These are phyloP conservation scores for Meganola albula DNA, from an alignment of 2,888 invertebrate genomes.

Conservation along the genomic window DNA sequence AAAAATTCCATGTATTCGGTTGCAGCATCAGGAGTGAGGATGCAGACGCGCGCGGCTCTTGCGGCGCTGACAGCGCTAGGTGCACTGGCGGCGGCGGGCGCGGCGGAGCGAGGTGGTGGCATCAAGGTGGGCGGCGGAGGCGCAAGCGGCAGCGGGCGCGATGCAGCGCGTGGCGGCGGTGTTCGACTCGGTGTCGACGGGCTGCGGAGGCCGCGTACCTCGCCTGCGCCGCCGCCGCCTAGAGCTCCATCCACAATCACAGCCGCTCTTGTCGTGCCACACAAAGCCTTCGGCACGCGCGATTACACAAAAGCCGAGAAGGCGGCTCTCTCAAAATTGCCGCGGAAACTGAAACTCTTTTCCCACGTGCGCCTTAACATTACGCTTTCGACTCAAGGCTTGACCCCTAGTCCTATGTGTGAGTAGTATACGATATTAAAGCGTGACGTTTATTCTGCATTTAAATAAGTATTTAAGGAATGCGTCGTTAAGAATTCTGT, in stretches of 20 bases:
- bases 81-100: slow-evolving; percentile 52
- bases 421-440: slow-evolving; percentile 43
- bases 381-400: slow-evolving; percentile 83
- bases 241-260: slow-evolving; percentile 72
- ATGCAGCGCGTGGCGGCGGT: slow-evolving; percentile 57
- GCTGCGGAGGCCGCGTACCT: slow-evolving; percentile 59
- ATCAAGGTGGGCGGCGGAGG: slow-evolving; percentile 59
- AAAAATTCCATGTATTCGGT: too few relatives aligned
- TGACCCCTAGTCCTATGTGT: slow-evolving; percentile 88
- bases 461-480: slow-evolving; percentile 16
- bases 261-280: slow-evolving; percentile 86
- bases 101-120: slow-evolving; percentile 61
- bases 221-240: slow-evolving; percentile 64
- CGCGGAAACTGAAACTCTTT: slow-evolving; percentile 82
- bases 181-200: slow-evolving; percentile 59
- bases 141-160: slow-evolving; percentile 48
- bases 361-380: slow-evolving; percentile 83
- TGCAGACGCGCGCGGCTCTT: slow-evolving; percentile 65
- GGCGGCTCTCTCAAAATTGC: slow-evolving; percentile 80
- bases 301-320: slow-evolving; percentile 85
- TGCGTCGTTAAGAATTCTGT: slow-evolving; percentile 15
- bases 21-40: slow-evolving; percentile 67
- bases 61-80: slow-evolving; percentile 63
- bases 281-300: slow-evolving; percentile 85
- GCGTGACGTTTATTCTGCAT: slow-evolving; percentile 13